A percentile compares a stretch with the other conserved stretches of the same genome.
phyloP scores from a whole-genome alignment of 2,797 vertebrate species.

The Microctenopoma stevenorrisi region DNA sequence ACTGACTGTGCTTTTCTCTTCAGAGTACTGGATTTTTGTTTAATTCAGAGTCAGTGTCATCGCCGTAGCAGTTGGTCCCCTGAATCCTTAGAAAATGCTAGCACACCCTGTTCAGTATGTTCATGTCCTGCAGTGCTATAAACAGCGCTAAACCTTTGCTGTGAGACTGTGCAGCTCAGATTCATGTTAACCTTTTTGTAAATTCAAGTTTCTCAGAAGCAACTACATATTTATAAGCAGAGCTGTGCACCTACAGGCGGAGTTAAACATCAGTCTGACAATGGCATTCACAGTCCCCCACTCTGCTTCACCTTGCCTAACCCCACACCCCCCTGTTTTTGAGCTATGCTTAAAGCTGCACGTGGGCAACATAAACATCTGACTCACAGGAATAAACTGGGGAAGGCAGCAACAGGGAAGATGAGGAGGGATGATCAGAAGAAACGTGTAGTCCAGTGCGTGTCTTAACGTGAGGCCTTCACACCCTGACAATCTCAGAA shows the following conservation, averaged over 20 bases:
- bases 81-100: constrained; percentile 9
- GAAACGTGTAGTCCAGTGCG: background rate
- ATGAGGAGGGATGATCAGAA: background rate
- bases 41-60: background rate
- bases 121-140: constrained; percentile 19
- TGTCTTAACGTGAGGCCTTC: background rate
- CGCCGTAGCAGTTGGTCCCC: background rate
- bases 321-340: background rate
- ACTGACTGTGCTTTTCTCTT: background rate
- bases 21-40: background rate
- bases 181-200: background rate
- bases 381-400: constrained; percentile 1
- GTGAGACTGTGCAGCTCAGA: background rate
- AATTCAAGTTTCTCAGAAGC: background rate
- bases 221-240: background rate
- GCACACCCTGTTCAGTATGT: constrained; percentile 19
- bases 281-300: background rate
- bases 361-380: constrained; percentile 57
- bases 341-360: constrained; percentile 29
- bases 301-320: background rate
- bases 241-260: background rate
- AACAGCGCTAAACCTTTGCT: constrained; percentile 21
- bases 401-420: constrained; percentile 2
- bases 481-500: background rate
- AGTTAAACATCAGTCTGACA: background rate